phyloP scores from a whole-genome alignment of 2,797 vertebrate genomes.

The Enteromius fasciolatus region DNA sequence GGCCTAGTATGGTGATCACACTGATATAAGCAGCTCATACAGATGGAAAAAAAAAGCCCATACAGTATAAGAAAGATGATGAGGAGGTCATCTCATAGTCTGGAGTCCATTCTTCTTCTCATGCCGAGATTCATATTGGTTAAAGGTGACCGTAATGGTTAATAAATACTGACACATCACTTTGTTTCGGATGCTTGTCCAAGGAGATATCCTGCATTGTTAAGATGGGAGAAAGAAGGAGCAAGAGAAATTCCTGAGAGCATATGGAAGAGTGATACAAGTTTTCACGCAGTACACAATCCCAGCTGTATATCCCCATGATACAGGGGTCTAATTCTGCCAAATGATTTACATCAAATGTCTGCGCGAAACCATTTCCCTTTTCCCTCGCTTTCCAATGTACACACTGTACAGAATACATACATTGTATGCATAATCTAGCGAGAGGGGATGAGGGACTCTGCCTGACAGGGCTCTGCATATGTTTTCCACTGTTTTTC shows the following conservation, averaged over 20 bases:
- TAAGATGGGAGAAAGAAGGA: constrained; percentile 26
- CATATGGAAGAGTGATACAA: constrained; percentile 72
- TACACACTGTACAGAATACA: constrained; percentile 62
- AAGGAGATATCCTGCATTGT: not conserved
- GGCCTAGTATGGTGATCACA: constrained; percentile 34
- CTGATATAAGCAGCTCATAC: constrained; percentile 12
- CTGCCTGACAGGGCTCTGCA: constrained; percentile 53
- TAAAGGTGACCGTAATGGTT: constrained; percentile 1
- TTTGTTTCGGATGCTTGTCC: constrained; percentile 26
- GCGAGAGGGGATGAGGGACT: constrained; percentile 59
- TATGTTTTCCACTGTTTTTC: constrained; percentile 62
- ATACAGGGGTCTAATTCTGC: constrained; percentile 65
- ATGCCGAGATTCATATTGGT: constrained; percentile 19
- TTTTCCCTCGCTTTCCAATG: constrained; percentile 62
- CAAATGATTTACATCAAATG: constrained; percentile 73
- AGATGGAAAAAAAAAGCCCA: not conserved
- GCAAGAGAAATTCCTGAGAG: constrained; percentile 63
- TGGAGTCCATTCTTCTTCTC: constrained; percentile 21
- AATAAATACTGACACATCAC: constrained; percentile 9
- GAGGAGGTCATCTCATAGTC: constrained; percentile 13
- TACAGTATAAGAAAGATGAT: not conserved
- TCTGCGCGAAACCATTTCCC: constrained; percentile 67
- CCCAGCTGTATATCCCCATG: constrained; percentile 69
- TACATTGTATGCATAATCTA: constrained; percentile 61
- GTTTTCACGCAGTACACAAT: constrained; percentile 70